Evolutionary conservation across 2,113 vertebrate genomes (phyloP), one percentile per base, ranked within the genome.

Genomic region (Corythornis madagascariensis): DNA sequence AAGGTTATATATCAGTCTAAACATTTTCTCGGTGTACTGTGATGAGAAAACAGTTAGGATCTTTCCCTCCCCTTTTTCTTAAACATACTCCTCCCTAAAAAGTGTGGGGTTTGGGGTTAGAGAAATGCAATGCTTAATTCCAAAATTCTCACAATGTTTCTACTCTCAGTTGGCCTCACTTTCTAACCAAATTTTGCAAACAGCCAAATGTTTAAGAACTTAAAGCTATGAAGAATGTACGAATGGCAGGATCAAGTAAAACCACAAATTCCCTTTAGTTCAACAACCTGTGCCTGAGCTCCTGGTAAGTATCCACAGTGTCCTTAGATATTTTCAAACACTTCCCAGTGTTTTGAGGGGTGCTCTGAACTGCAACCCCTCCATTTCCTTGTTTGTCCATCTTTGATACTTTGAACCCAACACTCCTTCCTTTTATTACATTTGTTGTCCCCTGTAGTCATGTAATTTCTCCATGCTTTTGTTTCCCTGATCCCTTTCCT

Each of bases 1-100:
- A 90, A 88, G 85, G 79, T 70, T 83, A 90, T 87, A 71, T 59
- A 79, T 95, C 80, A 95, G 86, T 94, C 77, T 95, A 95, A 97
- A 96, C 50, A 92, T 94, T 97, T 97, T 95, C 88, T 91, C 94
- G 88, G 92, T 89, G 40, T 91, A 88, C 75, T 93, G 61, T 84
- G 64, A 93, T 89, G 83, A 94, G 63, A 94, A 96, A 92, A 92
- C 63, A 74, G 89, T 96, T 89, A 75, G 86, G 53, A n/a, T 92
- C 78, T 88, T 86, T 75, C 71, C 7, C 45, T 21, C 19, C 7
- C 21, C 42, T 66, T 47, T 83, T 79, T 65, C 79, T 88, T 84
- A 95, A 72, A 94, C 75, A 78, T 40, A 94, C 14, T 76, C 17
- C 59, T 85, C 78, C 63, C 71, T 83, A 71, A 72, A 28, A 85